A percentile compares a stretch with the other conserved stretches of the same genome.
phyloP scores from a whole-genome alignment of 2,113 vertebrate species.

The Pteronura brasiliensis region DNA sequence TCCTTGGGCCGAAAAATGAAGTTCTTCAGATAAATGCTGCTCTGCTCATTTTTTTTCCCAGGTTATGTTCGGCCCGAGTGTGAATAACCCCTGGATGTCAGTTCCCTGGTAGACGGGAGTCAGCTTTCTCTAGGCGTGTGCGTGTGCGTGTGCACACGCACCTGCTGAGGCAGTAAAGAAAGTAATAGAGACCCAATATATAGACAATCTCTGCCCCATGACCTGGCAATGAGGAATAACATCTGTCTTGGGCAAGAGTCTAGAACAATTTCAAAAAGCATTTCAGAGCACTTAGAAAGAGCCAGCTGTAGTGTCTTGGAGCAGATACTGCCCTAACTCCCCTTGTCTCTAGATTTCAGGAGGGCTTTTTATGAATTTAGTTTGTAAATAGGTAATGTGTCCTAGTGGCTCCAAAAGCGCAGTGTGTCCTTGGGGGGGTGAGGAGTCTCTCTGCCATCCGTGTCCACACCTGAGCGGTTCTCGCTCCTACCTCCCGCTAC shows the following conservation, averaged over 20 bases:
- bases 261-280: neutral
- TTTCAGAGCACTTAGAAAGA: neutral
- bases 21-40: neutral
- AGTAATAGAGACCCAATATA: neutral
- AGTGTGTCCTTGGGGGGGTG: neutral
- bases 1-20: neutral
- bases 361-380: neutral
- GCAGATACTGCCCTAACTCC: neutral
- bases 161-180: neutral
- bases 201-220: neutral
- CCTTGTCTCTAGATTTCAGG: neutral
- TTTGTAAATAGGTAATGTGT: neutral
- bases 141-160: rapidly evolving
- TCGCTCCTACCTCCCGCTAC: neutral
- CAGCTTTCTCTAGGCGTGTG: neutral
- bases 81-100: neutral
- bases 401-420: neutral
- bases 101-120: neutral
- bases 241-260: neutral
- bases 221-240: neutral
- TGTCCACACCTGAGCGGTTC: neutral
- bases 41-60: neutral
- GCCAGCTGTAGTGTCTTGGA: neutral
- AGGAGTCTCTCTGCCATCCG: neutral
- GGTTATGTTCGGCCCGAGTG: neutral